These are phyloP conservation scores for Xanthia togata DNA, from an alignment of 2,888 invertebrate species.

Conservation along the genomic window DNA sequence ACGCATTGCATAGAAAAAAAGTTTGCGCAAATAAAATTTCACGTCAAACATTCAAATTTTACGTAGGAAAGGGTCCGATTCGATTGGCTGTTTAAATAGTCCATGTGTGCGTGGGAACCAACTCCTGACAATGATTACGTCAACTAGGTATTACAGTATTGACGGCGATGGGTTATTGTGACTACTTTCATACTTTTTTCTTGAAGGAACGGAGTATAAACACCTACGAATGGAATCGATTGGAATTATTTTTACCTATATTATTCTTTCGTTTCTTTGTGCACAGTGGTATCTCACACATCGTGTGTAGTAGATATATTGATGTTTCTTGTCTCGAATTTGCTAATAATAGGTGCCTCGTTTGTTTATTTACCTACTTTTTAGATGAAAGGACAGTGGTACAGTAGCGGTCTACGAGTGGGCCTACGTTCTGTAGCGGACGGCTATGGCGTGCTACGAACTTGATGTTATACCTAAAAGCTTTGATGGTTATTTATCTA, in stretches of 20 bases:
- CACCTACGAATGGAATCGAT: slow-evolving; percentile 38
- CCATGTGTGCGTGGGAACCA: slow-evolving; percentile 82
- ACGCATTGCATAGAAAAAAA: slow-evolving; percentile 79
- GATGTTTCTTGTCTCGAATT: background rate
- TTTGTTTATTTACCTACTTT: slow-evolving; percentile 1
- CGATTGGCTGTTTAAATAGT: slow-evolving; percentile 78
- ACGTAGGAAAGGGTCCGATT: slow-evolving; percentile 81
- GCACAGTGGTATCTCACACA: background rate
- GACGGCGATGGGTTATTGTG: slow-evolving; percentile 39
- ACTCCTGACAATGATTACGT: slow-evolving; percentile 70
- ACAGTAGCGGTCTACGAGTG: background rate
- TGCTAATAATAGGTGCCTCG: background rate
- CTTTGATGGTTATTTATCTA: background rate
- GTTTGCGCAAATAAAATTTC: slow-evolving; percentile 87
- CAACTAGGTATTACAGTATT: slow-evolving; percentile 62
- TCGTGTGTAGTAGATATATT: background rate
- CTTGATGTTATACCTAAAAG: background rate
- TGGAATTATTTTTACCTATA: slow-evolving; percentile 18
- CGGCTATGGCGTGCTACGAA: background rate
- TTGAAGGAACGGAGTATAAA: slow-evolving; percentile 22
- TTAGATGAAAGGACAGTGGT: background rate
- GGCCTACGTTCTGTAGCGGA: background rate
- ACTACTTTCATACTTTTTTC: slow-evolving; percentile 41
- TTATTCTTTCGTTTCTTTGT: slow-evolving; percentile 4
- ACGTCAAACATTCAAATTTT: slow-evolving; percentile 87